These are phyloP conservation scores for Sturmia bella DNA, from an alignment of 2,888 invertebrate species.

Conservation along the genomic window DNA sequence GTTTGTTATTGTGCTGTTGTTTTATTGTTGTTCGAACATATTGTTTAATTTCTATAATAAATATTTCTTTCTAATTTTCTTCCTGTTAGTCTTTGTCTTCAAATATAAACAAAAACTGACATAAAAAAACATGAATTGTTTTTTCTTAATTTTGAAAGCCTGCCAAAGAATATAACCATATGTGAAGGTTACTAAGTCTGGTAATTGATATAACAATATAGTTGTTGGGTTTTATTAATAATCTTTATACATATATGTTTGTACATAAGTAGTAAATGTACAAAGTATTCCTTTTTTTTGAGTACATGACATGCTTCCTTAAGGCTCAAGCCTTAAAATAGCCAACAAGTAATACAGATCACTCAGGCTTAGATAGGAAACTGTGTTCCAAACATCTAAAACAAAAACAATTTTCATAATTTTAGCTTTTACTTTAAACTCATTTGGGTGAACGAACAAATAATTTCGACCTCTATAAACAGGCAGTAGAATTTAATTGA, in stretches of 20 bases:
- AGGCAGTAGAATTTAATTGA: too few species aligned
- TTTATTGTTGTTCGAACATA: neutral
- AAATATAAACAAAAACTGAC: neutral
- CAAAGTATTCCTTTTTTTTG: too few species aligned
- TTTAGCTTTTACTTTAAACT: too few species aligned
- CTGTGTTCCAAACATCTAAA: too few species aligned
- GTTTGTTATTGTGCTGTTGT: neutral
- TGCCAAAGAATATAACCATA: slow-evolving; percentile 13
- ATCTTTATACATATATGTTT: neutral
- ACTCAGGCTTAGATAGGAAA: too few species aligned
- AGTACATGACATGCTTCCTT: too few species aligned
- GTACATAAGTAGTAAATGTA: neutral
- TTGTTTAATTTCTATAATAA: too few species aligned
- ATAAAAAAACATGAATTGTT: neutral
- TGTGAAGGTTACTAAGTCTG: slow-evolving; percentile 33
- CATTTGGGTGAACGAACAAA: too few species aligned
- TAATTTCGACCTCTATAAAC: too few species aligned
- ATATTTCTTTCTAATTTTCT: neutral
- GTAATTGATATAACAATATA: neutral
- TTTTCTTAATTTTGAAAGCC: neutral
- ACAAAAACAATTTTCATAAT: too few species aligned
- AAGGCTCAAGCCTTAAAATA: too few species aligned
- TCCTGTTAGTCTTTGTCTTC: slow-evolving; percentile 6
- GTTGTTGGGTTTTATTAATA: neutral
- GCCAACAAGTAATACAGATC: too few species aligned